These are phyloP conservation scores for Aricia agestis DNA, from an alignment of 1,140 invertebrate species.

Conservation along the genomic window DNA sequence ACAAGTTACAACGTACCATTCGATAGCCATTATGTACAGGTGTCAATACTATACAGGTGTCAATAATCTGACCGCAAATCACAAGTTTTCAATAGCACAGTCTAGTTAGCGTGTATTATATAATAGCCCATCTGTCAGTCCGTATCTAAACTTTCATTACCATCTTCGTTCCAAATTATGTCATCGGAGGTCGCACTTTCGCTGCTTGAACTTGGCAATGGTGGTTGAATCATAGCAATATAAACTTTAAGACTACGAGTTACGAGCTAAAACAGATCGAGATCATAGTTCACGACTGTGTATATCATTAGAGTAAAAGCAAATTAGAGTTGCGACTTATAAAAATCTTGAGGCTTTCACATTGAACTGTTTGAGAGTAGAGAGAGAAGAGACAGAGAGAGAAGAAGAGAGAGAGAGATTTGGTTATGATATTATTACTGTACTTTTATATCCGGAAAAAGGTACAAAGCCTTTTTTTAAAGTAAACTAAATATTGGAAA, in stretches of 20 bases:
- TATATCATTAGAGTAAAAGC: background rate
- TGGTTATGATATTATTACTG: too few species aligned
- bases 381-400: too few species aligned
- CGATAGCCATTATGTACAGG: background rate
- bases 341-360: background rate
- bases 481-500: too few species aligned
- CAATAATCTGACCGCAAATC: background rate
- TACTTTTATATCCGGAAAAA: too few species aligned
- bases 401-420: too few species aligned
- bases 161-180: background rate
- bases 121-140: background rate
- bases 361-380: background rate
- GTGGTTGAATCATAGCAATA: background rate
- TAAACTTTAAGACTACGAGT: background rate
- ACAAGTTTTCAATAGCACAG: background rate
- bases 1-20: too few species aligned
- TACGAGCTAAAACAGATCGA: background rate
- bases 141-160: background rate
- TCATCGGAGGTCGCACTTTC: conserved; percentile 2
- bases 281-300: background rate
- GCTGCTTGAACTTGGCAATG: background rate
- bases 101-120: background rate
- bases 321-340: background rate
- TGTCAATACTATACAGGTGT: background rate
- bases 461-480: too few species aligned